Conservation (phyloP, 92 coral and sea anemone species). For the Meandrina meandrites region DNA sequence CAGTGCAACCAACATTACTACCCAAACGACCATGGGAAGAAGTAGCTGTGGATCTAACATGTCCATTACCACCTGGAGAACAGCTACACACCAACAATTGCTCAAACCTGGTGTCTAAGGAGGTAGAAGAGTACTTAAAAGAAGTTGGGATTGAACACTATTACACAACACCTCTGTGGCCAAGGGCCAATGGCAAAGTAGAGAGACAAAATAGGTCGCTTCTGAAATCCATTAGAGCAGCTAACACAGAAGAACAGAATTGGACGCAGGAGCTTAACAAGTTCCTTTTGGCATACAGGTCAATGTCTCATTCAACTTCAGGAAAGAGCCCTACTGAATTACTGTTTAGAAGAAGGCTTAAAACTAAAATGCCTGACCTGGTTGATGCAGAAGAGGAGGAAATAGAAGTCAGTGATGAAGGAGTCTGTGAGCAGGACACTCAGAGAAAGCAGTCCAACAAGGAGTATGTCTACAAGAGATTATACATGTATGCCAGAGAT, state of each 20-base stretch:
- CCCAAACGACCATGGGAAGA: conserved; percentile 62
- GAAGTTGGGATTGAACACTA: conserved; percentile 25
- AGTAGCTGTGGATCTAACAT: conserved; percentile 48
- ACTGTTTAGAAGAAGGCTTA: conserved; percentile 35
- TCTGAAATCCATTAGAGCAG: conserved; percentile 53
- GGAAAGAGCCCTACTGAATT: conserved; percentile 62
- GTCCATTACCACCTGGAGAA: conserved; percentile 61
- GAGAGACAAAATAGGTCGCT: conserved; percentile 54
- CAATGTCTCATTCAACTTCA: conserved; percentile 53
- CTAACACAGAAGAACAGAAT: conserved; percentile 37
- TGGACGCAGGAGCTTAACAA: conserved; percentile 48
- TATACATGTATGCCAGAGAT: conserved; percentile 23
- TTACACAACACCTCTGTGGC: too few relatives aligned
- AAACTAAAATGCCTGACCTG: conserved; percentile 37
- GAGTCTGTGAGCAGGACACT: conserved; percentile 40
- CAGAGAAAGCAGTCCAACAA: conserved; percentile 52
- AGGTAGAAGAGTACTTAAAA: conserved; percentile 39
- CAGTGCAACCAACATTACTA: conserved; percentile 44
- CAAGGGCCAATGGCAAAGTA: conserved; percentile 69
- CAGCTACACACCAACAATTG: conserved; percentile 49
- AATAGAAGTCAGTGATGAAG: conserved; percentile 37
- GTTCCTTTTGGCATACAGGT: conserved; percentile 42
- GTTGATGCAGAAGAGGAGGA: conserved; percentile 27
- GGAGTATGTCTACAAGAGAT: conserved; percentile 47
- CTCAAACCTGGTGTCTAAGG: conserved; percentile 43